These are phyloP conservation scores for Mustelus asterias DNA, from an alignment of 2,113 vertebrate species.

Conservation along the genomic window DNA sequence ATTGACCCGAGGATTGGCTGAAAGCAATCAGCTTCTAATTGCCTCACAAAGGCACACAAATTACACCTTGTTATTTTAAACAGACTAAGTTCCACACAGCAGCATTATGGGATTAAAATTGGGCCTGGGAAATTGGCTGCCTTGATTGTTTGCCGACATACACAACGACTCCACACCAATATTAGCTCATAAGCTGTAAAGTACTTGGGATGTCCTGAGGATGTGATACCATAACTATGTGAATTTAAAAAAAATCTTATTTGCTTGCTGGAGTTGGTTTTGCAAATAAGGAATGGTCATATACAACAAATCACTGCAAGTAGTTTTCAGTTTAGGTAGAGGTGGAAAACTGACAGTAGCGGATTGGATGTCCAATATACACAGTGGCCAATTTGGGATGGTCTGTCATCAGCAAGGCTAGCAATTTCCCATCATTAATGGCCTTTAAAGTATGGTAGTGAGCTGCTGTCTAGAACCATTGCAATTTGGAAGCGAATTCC, in stretches of 20 bases:
- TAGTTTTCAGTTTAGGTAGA: not conserved
- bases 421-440: not conserved
- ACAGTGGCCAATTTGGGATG: not conserved
- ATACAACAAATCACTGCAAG: not conserved
- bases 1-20: constrained; percentile 14
- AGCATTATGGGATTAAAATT: not conserved
- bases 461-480: not conserved
- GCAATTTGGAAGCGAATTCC: not conserved
- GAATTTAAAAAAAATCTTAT: not conserved
- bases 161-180: not conserved
- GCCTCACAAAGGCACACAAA: constrained; percentile 14
- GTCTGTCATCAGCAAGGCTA: no score
- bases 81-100: not conserved
- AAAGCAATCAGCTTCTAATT: constrained; percentile 25
- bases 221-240: not conserved
- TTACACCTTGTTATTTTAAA: constrained; percentile 9
- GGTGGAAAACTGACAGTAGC: not conserved
- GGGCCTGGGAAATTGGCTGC: not conserved
- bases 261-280: not conserved
- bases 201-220: not conserved
- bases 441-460: not conserved
- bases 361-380: not conserved
- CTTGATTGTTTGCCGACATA: not conserved
- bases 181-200: not conserved
- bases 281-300: not conserved